Conservation (phyloP, 2,888 invertebrate genomes). For the Meloe dianella region DNA sequence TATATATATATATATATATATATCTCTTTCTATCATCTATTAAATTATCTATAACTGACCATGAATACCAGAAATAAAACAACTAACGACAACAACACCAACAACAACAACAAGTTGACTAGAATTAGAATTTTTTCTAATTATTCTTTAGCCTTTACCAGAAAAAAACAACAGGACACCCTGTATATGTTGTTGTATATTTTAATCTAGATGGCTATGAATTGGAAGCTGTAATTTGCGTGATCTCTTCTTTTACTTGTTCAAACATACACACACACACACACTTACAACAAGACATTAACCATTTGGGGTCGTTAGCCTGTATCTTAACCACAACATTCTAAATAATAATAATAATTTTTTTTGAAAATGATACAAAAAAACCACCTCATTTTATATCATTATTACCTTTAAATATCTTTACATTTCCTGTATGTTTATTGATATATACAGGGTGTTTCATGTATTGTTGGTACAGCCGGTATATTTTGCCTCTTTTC, state of each 20-base stretch:
- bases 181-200: slow-evolving; percentile 2
- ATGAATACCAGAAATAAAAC: slow-evolving; percentile 10
- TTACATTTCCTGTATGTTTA: slow-evolving; percentile 38
- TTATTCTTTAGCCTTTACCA: too few relatives aligned
- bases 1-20: neutral
- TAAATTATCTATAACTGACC: slow-evolving; percentile 24
- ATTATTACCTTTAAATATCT: slow-evolving; percentile 42
- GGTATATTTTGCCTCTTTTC: neutral
- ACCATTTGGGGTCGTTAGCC: slow-evolving; percentile 9
- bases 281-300: neutral
- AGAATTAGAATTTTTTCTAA: too few relatives aligned
- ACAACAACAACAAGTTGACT: neutral
- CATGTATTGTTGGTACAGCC: neutral
- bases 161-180: neutral
- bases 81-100: neutral
- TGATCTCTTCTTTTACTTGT: slow-evolving; percentile 7
- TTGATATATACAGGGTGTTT: neutral
- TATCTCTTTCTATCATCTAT: slow-evolving; percentile 1
- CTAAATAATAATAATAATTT: neutral
- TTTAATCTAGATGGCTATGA: neutral
- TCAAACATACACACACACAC: neutral
- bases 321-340: slow-evolving; percentile 3
- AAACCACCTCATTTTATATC: slow-evolving; percentile 30
- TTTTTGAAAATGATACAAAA: neutral
- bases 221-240: slow-evolving; percentile 11